These are phyloP conservation scores for Podarcis siculus DNA, from an alignment of 2,797 vertebrate species.

Conservation along the genomic window DNA sequence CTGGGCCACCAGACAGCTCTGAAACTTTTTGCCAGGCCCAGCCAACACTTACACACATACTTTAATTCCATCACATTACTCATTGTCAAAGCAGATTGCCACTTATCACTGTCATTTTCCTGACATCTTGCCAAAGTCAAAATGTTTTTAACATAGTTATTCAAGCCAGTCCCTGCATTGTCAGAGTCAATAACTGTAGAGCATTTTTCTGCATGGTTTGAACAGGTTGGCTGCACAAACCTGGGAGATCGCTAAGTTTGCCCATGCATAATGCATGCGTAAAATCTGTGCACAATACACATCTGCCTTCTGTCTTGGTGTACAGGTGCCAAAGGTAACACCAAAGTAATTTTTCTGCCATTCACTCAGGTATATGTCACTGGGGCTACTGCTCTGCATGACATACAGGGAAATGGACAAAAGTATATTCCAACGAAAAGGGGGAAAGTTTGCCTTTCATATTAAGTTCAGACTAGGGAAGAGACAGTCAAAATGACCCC, in stretches of 20 bases:
- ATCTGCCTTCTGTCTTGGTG: conserved; percentile 91
- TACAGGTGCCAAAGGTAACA: conserved; percentile 86
- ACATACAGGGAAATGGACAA: conserved; percentile 73
- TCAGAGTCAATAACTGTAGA: conserved; percentile 91
- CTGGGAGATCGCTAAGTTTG: conserved; percentile 88
- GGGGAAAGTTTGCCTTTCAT: not conserved
- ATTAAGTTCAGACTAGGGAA: not conserved
- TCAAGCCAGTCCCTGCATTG: conserved; percentile 85
- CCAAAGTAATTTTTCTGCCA: conserved; percentile 95
- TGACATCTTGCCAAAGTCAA: conserved; percentile 89
- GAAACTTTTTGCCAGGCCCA: conserved; percentile 67
- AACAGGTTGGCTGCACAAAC: conserved; percentile 86
- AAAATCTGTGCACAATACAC: conserved; percentile 90
- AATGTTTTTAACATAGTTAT: conserved; percentile 93
- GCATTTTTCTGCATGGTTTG: conserved; percentile 88
- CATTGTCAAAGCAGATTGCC: conserved; percentile 89
- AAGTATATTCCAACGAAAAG: conserved; percentile 31
- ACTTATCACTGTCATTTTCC: conserved; percentile 89
- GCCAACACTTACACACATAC: conserved; percentile 83
- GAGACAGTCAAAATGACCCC: not conserved
- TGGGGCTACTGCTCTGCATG: conserved; percentile 78
- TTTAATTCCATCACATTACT: conserved; percentile 85
- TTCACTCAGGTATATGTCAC: conserved; percentile 86
- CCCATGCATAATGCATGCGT: conserved; percentile 94
- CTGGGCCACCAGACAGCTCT: conserved; percentile 72